Evolutionary conservation across 2,113 vertebrate species (phyloP).

Genomic region (Athene noctua): DNA sequence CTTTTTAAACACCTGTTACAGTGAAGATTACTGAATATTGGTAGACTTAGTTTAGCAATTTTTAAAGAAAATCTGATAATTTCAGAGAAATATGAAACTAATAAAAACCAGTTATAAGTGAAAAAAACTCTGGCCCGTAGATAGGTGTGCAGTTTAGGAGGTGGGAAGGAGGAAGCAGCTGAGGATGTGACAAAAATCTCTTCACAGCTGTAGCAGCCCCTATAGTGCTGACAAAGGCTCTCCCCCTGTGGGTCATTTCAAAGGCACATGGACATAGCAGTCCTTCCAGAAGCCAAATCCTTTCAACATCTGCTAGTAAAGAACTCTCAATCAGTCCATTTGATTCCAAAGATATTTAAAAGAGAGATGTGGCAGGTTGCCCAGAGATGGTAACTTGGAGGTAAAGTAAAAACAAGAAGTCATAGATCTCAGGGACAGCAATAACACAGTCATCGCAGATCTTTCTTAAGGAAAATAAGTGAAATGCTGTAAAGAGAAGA

Average conservation of each 20-base stretch:
- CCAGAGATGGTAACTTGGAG: not conserved
- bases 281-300: not conserved
- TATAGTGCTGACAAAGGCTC: not conserved
- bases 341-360: not conserved
- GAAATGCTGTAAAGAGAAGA: not conserved
- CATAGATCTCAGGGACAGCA: not conserved
- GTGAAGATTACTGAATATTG: not conserved
- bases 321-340: too few species aligned
- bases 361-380: not conserved
- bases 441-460: not conserved
- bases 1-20: not conserved
- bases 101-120: not conserved
- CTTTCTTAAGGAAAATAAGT: not conserved
- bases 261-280: accelerated
- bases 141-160: not conserved
- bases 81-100: not conserved
- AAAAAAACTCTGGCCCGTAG: not conserved
- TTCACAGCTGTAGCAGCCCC: not conserved
- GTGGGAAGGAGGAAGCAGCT: not conserved
- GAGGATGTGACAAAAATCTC: not conserved
- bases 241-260: not conserved
- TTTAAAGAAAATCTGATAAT: not conserved
- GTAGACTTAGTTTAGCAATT: not conserved
- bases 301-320: not conserved
- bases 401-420: not conserved